Evolutionary conservation across 2,888 invertebrate genomes (phyloP), one percentile per base, ranked within the genome.

Genomic region (Norana najaformis): DNA sequence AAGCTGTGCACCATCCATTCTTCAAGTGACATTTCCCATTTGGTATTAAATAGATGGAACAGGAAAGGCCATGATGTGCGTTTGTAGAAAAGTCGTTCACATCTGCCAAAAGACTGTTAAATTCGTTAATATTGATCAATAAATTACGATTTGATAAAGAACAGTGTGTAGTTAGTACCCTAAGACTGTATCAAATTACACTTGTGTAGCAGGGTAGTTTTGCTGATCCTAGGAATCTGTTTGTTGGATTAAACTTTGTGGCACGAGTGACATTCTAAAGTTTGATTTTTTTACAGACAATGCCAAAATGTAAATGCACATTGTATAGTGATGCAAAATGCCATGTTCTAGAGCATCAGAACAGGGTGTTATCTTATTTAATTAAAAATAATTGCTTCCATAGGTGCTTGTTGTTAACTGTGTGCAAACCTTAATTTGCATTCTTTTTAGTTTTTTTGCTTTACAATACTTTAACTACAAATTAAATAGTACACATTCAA

Each of bases 1-100:
- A 91, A 36, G 91, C 91, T 14, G 47, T 91, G 38, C 36, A 30
- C 18, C 91, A 91, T 85, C 89, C 90, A 34, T 91, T 91, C 90
- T 91, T 91, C 83, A 89, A 36, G 20, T 90, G 53, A 89, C 89
- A 89, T 18, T 85, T 18, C 30, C 69, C 11, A 69, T 69, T 69
- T 69, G 8, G n/a, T 69, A 69, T 69, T n/a, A 69, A 23, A 69
- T 11, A n/a, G 69, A 13, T 69, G 69, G 69, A 69, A 69, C n/a
- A 69, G 30, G 69, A 69, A 8, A 41, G 41, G 41, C 41, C 47
- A 69, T 0, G 69, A 69, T 69, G n/a, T 69, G n/a, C 69, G 30
- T 30, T 69, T 69, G 30, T 30, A 8, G n/a, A 69, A 8, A n/a
- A 69, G 8, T 69, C 11, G 69, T 69, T 69, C 69, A 69, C 69